Percentiles rank a stretch among this genome's conserved stretches.
These are phyloP conservation scores for Cuculus canorus DNA, from an alignment of 2,797 vertebrate species.

Conservation along the genomic window DNA sequence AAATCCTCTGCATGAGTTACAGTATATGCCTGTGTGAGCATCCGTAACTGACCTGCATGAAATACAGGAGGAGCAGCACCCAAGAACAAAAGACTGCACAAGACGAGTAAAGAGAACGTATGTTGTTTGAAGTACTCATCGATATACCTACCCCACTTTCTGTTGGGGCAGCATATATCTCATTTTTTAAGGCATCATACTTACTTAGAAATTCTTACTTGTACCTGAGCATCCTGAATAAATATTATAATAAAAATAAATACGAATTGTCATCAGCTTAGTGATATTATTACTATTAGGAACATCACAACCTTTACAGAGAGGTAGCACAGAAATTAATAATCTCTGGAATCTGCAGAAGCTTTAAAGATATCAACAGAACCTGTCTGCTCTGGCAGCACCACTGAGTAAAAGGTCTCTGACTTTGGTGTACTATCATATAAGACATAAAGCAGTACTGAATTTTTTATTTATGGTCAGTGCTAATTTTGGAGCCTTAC, in stretches of 20 bases:
- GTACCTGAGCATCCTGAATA: background rate
- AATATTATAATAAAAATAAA: background rate
- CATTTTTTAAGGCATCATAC: background rate
- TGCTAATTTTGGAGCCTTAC: background rate
- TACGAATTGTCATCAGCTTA: background rate
- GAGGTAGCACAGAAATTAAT: background rate
- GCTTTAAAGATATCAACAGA: background rate
- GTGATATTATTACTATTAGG: background rate
- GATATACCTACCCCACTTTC: background rate
- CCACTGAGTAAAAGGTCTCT: background rate
- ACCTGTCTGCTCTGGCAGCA: background rate
- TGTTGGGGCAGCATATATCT: background rate
- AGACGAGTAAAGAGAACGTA: background rate
- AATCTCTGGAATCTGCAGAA: background rate
- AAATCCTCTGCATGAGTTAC: background rate
- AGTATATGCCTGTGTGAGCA: rapidly evolving
- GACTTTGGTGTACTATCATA: background rate
- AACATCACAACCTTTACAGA: background rate
- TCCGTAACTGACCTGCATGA: background rate
- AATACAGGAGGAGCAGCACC: background rate
- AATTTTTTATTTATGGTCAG: background rate
- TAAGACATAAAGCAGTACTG: background rate
- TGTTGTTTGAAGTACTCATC: background rate
- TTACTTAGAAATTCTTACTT: background rate
- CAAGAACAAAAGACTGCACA: background rate